Evolutionary conservation across 2,113 vertebrate genomes (phyloP).

Genomic region (Pionites leucogaster): DNA sequence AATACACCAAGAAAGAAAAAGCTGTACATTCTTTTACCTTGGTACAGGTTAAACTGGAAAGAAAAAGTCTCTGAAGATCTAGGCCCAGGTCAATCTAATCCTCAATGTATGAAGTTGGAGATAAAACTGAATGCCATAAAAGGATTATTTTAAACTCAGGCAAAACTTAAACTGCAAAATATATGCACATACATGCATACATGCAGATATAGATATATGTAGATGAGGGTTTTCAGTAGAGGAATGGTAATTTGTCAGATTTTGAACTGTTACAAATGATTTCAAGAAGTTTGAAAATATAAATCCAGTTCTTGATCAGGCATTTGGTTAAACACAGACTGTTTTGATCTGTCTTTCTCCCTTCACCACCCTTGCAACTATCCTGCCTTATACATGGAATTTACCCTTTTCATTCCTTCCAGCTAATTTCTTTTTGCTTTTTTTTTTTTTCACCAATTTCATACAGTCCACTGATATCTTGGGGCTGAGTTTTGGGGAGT

Average conservation of each 20-base stretch:
- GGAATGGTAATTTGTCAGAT: not conserved
- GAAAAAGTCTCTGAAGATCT: conserved; percentile 27
- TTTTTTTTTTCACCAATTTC: not conserved
- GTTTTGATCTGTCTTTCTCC: not conserved
- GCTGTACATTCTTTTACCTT: conserved; percentile 3
- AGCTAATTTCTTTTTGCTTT: not conserved
- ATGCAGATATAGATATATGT: not conserved
- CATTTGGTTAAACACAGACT: not conserved
- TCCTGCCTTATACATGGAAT: not conserved
- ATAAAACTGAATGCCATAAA: conserved; percentile 12
- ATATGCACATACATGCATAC: not conserved
- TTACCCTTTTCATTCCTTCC: not conserved
- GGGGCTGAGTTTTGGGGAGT: fast-evolving
- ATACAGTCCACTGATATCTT: fast-evolving
- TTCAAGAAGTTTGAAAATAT: not conserved
- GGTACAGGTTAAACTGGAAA: conserved; percentile 31
- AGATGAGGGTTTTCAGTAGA: not conserved
- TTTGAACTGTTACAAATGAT: not conserved
- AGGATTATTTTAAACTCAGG: conserved; percentile 38
- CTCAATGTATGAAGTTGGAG: conserved; percentile 47
- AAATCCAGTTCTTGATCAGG: not conserved
- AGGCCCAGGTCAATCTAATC: conserved; percentile 24
- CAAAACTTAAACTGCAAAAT: conserved; percentile 27
- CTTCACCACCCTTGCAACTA: fast-evolving
- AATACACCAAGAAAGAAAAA: not conserved